Evolutionary conservation across 2,113 vertebrate species (phyloP).

Genomic region (Elgaria multicarinata): DNA sequence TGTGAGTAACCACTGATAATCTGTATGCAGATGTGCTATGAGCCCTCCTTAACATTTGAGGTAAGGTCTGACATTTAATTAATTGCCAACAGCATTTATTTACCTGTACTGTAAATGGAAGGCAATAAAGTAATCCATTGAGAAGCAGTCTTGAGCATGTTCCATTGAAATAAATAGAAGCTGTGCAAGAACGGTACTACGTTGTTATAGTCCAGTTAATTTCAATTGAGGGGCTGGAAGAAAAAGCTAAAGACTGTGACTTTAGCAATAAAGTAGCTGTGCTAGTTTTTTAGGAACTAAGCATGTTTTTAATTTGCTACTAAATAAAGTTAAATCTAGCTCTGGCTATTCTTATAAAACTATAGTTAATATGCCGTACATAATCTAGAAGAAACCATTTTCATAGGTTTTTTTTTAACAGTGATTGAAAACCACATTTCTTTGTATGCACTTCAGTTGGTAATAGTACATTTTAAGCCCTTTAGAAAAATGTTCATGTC

Average conservation of each 20-base stretch:
- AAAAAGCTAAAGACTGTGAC: background rate
- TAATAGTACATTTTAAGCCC: background rate
- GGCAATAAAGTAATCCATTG: background rate
- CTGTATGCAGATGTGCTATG: background rate
- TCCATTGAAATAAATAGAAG: background rate
- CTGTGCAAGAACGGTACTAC: background rate
- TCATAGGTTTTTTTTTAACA: background rate
- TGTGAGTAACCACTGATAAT: background rate
- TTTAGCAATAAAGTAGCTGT: background rate
- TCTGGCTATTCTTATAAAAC: background rate
- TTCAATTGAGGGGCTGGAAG: background rate
- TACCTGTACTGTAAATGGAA: accelerated
- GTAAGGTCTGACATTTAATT: background rate
- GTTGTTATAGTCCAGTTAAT: background rate
- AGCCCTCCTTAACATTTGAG: background rate
- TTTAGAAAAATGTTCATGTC: background rate
- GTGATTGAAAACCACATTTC: background rate
- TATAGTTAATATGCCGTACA: background rate
- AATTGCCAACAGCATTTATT: background rate
- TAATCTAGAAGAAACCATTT: background rate
- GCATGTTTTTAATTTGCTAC: background rate
- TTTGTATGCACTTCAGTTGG: background rate
- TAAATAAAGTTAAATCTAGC: accelerated
- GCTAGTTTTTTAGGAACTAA: accelerated
- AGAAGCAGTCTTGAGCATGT: background rate